These are phyloP conservation scores for Conopomorpha cramerella DNA, from an alignment of 1,140 invertebrate species.

Conservation along the genomic window DNA sequence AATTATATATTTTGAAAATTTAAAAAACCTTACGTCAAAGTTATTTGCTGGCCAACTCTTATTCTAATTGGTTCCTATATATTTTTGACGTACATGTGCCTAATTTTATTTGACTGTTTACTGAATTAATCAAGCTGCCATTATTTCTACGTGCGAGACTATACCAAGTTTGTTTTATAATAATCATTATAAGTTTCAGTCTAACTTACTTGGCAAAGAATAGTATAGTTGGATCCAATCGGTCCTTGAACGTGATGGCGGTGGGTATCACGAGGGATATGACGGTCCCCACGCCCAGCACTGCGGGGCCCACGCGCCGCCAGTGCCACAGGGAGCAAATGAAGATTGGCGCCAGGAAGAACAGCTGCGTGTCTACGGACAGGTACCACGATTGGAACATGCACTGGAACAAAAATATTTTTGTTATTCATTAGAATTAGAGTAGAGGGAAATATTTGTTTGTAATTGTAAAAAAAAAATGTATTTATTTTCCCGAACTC, in stretches of 20 bases:
- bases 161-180: no score
- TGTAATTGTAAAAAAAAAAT: conserved; percentile 1
- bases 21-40: no score
- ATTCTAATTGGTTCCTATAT: no score
- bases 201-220: conserved; percentile 67
- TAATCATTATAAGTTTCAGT: no score
- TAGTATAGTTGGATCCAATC: conserved; percentile 69
- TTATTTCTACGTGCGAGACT: no score
- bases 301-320: conserved; percentile 62
- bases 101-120: no score
- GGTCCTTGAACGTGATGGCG: conserved; percentile 62
- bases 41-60: no score
- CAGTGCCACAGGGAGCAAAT: conserved; percentile 72
- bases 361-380: conserved; percentile 85
- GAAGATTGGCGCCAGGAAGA: conserved; percentile 76
- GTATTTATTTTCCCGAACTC: no score
- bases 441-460: background rate
- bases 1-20: no score
- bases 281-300: conserved; percentile 59
- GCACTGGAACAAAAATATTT: conserved; percentile 65
- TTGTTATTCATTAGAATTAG: background rate
- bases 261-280: conserved; percentile 66
- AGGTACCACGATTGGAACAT: conserved; percentile 92
- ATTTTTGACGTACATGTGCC: no score
- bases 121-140: no score